phyloP scores from a whole-genome alignment of 2,113 vertebrate species.

The Serilophus lunatus region DNA sequence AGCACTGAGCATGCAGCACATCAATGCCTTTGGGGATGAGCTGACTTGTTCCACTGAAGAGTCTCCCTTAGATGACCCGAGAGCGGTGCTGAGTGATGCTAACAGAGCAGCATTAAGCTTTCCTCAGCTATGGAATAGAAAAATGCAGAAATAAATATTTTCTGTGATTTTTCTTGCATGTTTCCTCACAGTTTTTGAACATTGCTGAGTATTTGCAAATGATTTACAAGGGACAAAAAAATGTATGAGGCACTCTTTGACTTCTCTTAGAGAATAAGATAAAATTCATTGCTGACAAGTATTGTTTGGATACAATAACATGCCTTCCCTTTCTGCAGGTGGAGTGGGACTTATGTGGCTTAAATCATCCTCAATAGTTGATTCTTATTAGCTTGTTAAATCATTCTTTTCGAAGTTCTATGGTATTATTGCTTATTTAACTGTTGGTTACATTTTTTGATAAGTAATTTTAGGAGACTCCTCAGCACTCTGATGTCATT shows the following conservation, averaged over 20 bases:
- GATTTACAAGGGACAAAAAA: background rate
- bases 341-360: background rate
- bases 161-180: background rate
- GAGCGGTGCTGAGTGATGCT: background rate
- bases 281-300: background rate
- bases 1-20: conserved; percentile 3
- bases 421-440: background rate
- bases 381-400: background rate
- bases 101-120: background rate
- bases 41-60: conserved; percentile 12
- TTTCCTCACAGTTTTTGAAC: background rate
- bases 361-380: background rate
- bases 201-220: background rate
- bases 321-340: background rate
- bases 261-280: background rate
- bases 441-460: background rate
- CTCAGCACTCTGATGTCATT: background rate
- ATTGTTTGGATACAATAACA: background rate
- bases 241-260: background rate
- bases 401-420: background rate
- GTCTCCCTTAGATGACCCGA: conserved; percentile 31
- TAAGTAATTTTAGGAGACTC: background rate
- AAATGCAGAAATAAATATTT: background rate
- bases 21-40: conserved; percentile 22
- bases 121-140: background rate